Evolutionary conservation across 1,140 invertebrate genomes (phyloP).

Genomic region (Araneus ventricosus): DNA sequence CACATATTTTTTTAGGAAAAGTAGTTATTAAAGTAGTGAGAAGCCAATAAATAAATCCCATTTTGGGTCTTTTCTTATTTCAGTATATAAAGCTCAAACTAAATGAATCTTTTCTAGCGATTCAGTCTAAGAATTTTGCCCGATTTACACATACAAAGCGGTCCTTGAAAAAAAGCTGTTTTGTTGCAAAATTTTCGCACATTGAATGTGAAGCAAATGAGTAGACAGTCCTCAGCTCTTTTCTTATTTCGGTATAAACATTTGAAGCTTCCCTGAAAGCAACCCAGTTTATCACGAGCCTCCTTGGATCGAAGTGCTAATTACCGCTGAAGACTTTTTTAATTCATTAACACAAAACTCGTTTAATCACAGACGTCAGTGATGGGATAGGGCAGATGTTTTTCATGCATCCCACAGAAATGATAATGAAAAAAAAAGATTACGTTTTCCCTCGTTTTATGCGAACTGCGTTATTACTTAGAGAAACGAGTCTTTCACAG

Average conservation of each 20-base stretch:
- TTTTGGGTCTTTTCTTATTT: too few species aligned
- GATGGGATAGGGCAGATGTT: slow-evolving; percentile 70
- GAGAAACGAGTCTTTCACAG: slow-evolving; percentile 47
- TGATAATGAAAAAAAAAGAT: slow-evolving; percentile 63
- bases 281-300: slow-evolving; percentile 50
- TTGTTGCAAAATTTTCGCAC: too few species aligned
- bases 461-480: slow-evolving; percentile 56
- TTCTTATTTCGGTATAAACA: not conserved
- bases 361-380: slow-evolving; percentile 68
- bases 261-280: slow-evolving; percentile 15
- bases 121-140: too few species aligned
- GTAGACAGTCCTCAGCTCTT: too few species aligned
- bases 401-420: slow-evolving; percentile 62
- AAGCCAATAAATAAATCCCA: too few species aligned
- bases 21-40: too few species aligned
- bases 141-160: too few species aligned
- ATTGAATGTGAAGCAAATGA: too few species aligned
- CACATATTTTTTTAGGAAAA: too few species aligned
- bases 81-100: too few species aligned
- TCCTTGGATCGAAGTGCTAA: slow-evolving; percentile 63
- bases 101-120: too few species aligned
- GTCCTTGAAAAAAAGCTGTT: too few species aligned
- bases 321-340: slow-evolving; percentile 66
- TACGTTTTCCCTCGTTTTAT: slow-evolving; percentile 30
- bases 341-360: slow-evolving; percentile 69